Base-by-base conservation (phyloP, 30 jellyfish, hydroid and myxozoan species). In the Aurelia aurita complex sp. Pacific region DNA sequence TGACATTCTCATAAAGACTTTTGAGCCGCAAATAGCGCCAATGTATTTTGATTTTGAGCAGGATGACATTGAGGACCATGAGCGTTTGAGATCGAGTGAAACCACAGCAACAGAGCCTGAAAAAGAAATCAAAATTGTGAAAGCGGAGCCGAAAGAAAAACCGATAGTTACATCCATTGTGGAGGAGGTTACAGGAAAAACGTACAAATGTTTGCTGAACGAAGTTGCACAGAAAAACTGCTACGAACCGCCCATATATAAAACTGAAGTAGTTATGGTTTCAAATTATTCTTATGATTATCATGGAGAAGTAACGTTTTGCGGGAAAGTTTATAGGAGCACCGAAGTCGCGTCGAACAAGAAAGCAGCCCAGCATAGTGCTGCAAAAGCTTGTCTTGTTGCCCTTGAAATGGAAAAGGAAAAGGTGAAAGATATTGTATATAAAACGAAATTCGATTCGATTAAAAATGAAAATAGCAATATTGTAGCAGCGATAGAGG, bases 341-440 rank as follows among this genome's bases (percentile, higher is more conserved):
- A 6, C 76, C 4, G 53, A 33, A 6, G 75, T 63, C 16, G 53
- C 76, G 11, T 61, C 36, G n/a, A 67, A 19, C 65, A 81, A 81
- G 64, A 81, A 69, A 53, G 33, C 17, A 17, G 91, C 91, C 3
- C 84, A 81, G 32, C 91, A 81, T 15, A 10, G 19, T 50, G 89
- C 89, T 16, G 76, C 89, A 9, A 66, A 80, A 33, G 77, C 40
- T 7, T 80, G 89, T n/a, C 62, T 67, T 29, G 77, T 16, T 32
- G 89, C 89, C 18, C 51, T 80, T 17, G 74, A 79, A 62, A 64
- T 23, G 61, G 59, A 80, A 10, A 40, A 13, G 63, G 43, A 71
- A 74, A 53, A 16, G 6, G 81, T 14, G 19, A 32, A n/a, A 32
- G 81, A 71, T 71, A 36, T 14, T 19, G 18, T 7, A 16, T 15